A percentile compares a stretch with the other conserved stretches of the same genome.
phyloP scores from a whole-genome alignment of 2,797 vertebrate species.

The Anguilla pacifica region DNA sequence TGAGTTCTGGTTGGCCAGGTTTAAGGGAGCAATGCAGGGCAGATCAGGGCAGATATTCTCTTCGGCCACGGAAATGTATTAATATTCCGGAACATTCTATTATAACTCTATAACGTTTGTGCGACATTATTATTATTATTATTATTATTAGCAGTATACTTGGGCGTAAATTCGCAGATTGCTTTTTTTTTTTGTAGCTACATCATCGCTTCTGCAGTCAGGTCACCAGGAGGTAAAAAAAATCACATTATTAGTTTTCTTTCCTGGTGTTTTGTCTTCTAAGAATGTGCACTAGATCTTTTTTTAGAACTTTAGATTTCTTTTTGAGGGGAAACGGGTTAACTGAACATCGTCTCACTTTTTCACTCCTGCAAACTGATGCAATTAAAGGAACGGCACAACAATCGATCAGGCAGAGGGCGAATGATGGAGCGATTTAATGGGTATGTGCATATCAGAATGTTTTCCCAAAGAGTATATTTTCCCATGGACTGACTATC shows the following conservation, averaged over 20 bases:
- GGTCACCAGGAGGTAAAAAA: not conserved
- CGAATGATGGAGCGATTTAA: not conserved
- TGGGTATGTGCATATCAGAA: not conserved
- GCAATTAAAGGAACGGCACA: not conserved
- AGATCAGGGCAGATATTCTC: not conserved
- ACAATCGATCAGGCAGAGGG: not conserved
- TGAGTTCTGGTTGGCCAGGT: not conserved
- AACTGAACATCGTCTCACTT: not conserved
- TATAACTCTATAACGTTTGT: not conserved
- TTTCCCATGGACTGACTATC: not conserved
- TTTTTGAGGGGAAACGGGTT: not conserved
- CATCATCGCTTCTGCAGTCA: not conserved
- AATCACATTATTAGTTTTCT: not conserved
- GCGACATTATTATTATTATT: not conserved
- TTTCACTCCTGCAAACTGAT: not conserved
- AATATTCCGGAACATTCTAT: not conserved
- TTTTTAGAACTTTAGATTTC: not conserved
- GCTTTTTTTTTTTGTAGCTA: not conserved
- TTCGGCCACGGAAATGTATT: not conserved
- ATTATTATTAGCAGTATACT: not conserved
- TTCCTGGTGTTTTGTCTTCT: not conserved
- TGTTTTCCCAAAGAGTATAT: not conserved
- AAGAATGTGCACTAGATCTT: not conserved
- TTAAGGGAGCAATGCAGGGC: not conserved
- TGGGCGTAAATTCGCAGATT: not conserved